Base-by-base conservation (phyloP, 1,140 invertebrate genomes). In the Lerema accius region DNA sequence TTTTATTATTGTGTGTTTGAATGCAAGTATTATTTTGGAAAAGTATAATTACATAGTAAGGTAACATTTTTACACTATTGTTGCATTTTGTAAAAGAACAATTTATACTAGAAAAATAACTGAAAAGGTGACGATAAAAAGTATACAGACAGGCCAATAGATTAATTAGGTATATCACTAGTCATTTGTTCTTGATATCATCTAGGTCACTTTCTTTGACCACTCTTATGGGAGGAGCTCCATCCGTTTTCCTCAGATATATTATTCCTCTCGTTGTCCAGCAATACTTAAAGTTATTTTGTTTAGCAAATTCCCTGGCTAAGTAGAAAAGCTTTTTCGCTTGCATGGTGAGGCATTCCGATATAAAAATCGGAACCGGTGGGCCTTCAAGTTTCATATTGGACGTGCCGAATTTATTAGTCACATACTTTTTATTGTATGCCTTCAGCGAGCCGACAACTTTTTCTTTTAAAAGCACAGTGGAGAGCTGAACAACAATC, bases 191-290 rank as follows among this genome's bases (percentile, higher is more conserved):
- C 35, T 37, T 37, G 1, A 37, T n/a, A 0, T 11, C 35, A 2
- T 37, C 35, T 1, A 37, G 4, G n/a, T 37, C 35, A 11, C 1
- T 37, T 37, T 37, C 35, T 3, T 42, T 10, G 26, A 4, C 32
- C 6, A 58, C 32, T 35, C 17, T 32, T 17, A 58, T 13, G 4
- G 23, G 23, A 7, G 7, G 40, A 6, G 4, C n/a, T 4, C 40
- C 53, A 4, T 58, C 40, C 1, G 53, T 15, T 19, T 14, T 42
- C 23, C 42, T 43, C 6, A 58, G 1, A 13, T 58, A 58, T 2
- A 58, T 45, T 16, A 17, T 45, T 7, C 53, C 53, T 32, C 26
- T 45, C 5, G 53, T 6, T 0, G 23, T 58, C 53, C 53, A 58
- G 10, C 53, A 58, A 13, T 58, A 58, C 26, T 28, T 45, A 43